phyloP scores from a whole-genome alignment of 2,888 invertebrate species.

The Desoria tigrina region DNA sequence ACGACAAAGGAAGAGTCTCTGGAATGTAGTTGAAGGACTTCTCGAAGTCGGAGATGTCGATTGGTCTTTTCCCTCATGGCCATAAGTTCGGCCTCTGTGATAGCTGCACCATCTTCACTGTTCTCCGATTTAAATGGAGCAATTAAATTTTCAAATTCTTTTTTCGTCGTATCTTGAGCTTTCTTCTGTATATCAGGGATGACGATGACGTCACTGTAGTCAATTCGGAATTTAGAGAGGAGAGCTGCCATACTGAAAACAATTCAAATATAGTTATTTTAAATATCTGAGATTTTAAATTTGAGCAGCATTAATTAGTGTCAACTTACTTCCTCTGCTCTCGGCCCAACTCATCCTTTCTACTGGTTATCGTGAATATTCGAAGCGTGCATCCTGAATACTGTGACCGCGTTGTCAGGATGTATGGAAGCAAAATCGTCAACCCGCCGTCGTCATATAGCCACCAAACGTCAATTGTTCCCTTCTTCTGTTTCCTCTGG shows the following conservation, averaged over 20 bases:
- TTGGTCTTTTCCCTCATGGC: conserved; percentile 84
- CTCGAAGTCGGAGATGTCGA: conserved; percentile 84
- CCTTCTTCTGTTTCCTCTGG: conserved; percentile 56
- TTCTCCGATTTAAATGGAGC: conserved; percentile 64
- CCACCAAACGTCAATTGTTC: conserved; percentile 64
- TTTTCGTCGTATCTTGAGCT: conserved; percentile 73
- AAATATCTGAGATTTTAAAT: not conserved
- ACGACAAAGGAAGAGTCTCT: conserved; percentile 81
- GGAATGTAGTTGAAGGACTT: conserved; percentile 79
- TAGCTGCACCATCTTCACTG: conserved; percentile 43
- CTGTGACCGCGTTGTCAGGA: conserved; percentile 74
- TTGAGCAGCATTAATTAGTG: not conserved
- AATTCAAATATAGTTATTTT: not conserved
- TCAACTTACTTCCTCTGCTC: conserved; percentile 79
- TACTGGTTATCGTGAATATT: conserved; percentile 80
- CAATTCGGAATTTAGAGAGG: conserved; percentile 90
- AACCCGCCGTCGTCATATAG: conserved; percentile 68
- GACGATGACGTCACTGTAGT: conserved; percentile 88
- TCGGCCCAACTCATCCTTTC: conserved; percentile 72
- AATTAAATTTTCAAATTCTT: conserved; percentile 72
- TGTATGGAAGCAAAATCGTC: conserved; percentile 81
- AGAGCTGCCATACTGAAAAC: conserved; percentile 84
- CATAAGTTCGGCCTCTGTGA: conserved; percentile 74
- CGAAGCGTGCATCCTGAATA: conserved; percentile 77
- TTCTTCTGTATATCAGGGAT: conserved; percentile 85